Conservation (phyloP, 2,113 vertebrate genomes). For the Callionymus lyra region DNA sequence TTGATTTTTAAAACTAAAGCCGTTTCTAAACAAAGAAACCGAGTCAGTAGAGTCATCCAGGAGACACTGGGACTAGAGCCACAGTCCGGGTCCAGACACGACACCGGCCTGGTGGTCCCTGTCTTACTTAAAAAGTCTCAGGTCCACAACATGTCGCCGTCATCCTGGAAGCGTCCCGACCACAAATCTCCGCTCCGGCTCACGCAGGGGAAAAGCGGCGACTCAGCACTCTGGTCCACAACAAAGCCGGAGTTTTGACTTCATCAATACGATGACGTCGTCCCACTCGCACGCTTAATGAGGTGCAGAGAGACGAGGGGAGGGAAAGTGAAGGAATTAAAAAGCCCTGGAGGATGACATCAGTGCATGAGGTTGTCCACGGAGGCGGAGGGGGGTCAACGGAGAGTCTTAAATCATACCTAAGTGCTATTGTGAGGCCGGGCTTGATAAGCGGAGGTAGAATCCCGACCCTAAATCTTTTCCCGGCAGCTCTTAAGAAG, state of each 20-base stretch:
- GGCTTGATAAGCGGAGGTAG: neutral
- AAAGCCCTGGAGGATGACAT: constrained; percentile 58
- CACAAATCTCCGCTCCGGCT: too few relatives aligned
- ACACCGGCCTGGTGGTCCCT: too few relatives aligned
- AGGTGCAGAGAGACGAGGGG: constrained; percentile 32
- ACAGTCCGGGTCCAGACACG: too few relatives aligned
- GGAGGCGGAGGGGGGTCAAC: constrained; percentile 11
- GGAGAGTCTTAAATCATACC: constrained; percentile 43
- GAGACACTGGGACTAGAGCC: too few relatives aligned
- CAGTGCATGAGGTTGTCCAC: constrained; percentile 39
- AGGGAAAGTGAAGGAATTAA: constrained; percentile 39
- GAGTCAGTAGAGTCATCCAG: too few relatives aligned
- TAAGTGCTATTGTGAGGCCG: constrained; percentile 14
- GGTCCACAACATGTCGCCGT: constrained; percentile 6
- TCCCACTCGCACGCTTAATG: constrained; percentile 35
- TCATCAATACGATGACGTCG: constrained; percentile 50
- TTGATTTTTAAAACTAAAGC: too few relatives aligned
- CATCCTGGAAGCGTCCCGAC: neutral
- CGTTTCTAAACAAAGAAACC: too few relatives aligned
- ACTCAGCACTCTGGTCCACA: too few relatives aligned
- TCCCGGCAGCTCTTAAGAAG: constrained; percentile 4
- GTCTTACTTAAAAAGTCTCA: too few relatives aligned
- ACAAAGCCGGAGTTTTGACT: constrained; percentile 4
- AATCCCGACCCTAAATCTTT: too few relatives aligned
- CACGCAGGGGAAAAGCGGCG: too few relatives aligned